These are phyloP conservation scores for Caenorhabditis zanzibari DNA, from an alignment of 2,888 invertebrate species.

Conservation along the genomic window DNA sequence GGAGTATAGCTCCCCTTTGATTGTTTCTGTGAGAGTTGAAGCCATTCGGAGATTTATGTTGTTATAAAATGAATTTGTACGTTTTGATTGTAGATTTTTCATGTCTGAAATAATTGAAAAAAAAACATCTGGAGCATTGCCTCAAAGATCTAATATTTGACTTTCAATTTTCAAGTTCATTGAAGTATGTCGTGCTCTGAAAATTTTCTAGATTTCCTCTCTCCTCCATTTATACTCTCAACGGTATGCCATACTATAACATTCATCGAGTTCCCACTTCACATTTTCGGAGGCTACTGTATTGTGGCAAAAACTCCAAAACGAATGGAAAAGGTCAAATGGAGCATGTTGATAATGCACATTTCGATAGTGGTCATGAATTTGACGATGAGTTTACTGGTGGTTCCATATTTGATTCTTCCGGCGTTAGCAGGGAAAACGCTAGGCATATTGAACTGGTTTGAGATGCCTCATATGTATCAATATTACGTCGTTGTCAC, in stretches of 20 bases:
- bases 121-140: no score
- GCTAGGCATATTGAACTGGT: not conserved
- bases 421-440: not conserved
- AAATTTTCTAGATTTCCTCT: not conserved
- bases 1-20: conserved; percentile 9
- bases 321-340: conserved; percentile 11
- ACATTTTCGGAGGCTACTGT: conserved; percentile 8
- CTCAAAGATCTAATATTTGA: no score
- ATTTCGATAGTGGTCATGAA: not conserved
- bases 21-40: not conserved
- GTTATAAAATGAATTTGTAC: no score
- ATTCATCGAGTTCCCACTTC: conserved; percentile 1
- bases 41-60: no score
- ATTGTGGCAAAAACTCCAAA: not conserved
- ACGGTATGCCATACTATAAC: conserved; percentile 8
- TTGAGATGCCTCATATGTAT: not conserved
- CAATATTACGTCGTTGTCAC: not conserved
- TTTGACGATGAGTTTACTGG: not conserved
- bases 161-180: no score
- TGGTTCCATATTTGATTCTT: not conserved
- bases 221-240: not conserved
- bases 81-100: no score
- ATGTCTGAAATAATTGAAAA: no score
- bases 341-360: conserved; percentile 26
- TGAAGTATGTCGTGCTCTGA: not conserved